Percentiles rank a stretch among this genome's conserved stretches.
These are phyloP conservation scores for Synanthedon vespiformis DNA, from an alignment of 2,888 invertebrate genomes.

Conservation along the genomic window DNA sequence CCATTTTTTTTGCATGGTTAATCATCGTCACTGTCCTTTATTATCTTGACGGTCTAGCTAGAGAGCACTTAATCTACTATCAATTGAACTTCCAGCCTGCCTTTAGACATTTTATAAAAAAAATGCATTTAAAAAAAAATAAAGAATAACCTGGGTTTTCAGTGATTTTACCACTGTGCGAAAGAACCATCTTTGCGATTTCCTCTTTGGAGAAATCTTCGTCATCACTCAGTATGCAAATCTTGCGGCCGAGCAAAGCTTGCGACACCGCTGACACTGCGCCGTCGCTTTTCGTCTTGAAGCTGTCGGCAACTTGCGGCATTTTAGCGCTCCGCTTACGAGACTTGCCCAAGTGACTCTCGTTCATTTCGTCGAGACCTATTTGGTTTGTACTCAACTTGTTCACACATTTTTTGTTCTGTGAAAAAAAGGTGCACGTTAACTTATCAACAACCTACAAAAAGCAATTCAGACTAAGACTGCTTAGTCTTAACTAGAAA, in stretches of 20 bases:
- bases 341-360: conserved; percentile 16
- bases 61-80: too few relatives aligned
- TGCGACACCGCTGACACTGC: conserved; percentile 29
- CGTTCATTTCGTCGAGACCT: conserved; percentile 24
- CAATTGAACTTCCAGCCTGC: too few relatives aligned
- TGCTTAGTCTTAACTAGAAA: neutral
- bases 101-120: too few relatives aligned
- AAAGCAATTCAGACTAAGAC: neutral
- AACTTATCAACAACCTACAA: neutral
- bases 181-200: conserved; percentile 32
- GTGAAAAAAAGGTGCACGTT: neutral
- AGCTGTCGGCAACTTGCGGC: conserved; percentile 36
- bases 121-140: too few relatives aligned
- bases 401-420: conserved; percentile 36
- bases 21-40: too few relatives aligned
- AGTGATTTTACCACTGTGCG: conserved; percentile 46
- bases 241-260: conserved; percentile 35
- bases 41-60: too few relatives aligned
- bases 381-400: conserved; percentile 41
- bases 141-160: conserved; percentile 18
- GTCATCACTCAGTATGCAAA: conserved; percentile 46
- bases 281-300: conserved; percentile 17
- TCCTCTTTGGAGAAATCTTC: conserved; percentile 35
- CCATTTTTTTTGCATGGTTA: too few relatives aligned
- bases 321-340: conserved; percentile 28